Percentiles rank a stretch among this genome's conserved stretches.
Evolutionary conservation across 2,113 vertebrate genomes (phyloP).

Genomic region (Lepus americanus): DNA sequence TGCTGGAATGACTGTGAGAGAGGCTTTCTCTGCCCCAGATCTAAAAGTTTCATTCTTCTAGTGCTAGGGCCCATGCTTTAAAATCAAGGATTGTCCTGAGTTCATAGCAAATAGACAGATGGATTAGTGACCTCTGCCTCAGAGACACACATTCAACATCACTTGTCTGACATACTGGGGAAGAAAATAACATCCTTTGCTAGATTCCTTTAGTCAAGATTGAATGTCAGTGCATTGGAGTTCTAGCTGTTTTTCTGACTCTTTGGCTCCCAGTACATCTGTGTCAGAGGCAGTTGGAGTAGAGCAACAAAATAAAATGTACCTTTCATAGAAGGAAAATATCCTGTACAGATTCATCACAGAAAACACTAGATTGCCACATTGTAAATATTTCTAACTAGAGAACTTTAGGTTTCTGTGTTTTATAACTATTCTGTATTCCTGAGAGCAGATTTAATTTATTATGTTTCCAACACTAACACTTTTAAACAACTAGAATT

Average conservation of each 20-base stretch:
- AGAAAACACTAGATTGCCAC: constrained; percentile 32
- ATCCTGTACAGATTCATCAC: constrained; percentile 20
- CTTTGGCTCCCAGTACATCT: constrained; percentile 78
- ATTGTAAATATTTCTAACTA: constrained; percentile 63
- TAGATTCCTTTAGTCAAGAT: constrained; percentile 73
- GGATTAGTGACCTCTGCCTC: background rate
- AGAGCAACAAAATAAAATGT: constrained; percentile 69
- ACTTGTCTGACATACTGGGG: constrained; percentile 76
- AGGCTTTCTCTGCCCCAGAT: background rate
- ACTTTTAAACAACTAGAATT: constrained; percentile 82
- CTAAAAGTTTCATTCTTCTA: background rate
- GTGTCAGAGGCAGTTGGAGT: constrained; percentile 68
- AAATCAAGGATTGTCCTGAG: background rate
- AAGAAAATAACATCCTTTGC: constrained; percentile 79
- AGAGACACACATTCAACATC: constrained; percentile 76
- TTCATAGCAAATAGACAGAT: background rate
- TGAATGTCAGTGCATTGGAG: constrained; percentile 63
- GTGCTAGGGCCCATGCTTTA: background rate
- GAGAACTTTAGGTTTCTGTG: constrained; percentile 61
- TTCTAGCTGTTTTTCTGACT: constrained; percentile 73
- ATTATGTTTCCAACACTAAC: constrained; percentile 66
- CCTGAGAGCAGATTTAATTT: constrained; percentile 65
- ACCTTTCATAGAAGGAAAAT: constrained; percentile 61
- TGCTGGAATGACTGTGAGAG: background rate
- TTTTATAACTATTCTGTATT: background rate